These are phyloP conservation scores for Lasaia peninsularis DNA, from an alignment of 1,140 invertebrate species.

Conservation along the genomic window DNA sequence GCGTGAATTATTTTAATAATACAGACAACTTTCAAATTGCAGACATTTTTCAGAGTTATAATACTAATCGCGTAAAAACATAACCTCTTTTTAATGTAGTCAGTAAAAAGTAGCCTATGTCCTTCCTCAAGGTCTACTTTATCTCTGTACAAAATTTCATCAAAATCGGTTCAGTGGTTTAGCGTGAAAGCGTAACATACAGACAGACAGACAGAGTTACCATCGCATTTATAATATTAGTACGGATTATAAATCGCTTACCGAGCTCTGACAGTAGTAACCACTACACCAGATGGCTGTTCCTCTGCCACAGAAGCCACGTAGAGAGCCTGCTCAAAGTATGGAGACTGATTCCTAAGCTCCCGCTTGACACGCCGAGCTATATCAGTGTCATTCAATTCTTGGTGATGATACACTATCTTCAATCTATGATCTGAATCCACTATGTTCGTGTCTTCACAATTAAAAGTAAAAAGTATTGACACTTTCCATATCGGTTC, in stretches of 20 bases:
- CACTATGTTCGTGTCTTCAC: constrained; percentile 81
- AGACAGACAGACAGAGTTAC: too few relatives aligned
- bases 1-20: too few relatives aligned
- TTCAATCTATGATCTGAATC: constrained; percentile 87
- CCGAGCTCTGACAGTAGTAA: constrained; percentile 89
- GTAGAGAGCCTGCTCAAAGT: constrained; percentile 92
- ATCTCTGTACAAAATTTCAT: too few relatives aligned
- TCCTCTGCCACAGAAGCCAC: constrained; percentile 93
- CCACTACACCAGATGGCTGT: constrained; percentile 87
- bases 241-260: constrained; percentile 41
- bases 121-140: too few relatives aligned
- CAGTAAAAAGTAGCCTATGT: too few relatives aligned
- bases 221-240: too few relatives aligned
- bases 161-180: too few relatives aligned
- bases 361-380: constrained; percentile 86
- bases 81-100: too few relatives aligned
- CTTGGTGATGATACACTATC: constrained; percentile 89
- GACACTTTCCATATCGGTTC: constrained; percentile 90
- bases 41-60: too few relatives aligned
- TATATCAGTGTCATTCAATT: constrained; percentile 88
- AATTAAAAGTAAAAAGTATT: constrained; percentile 83
- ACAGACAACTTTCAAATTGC: too few relatives aligned
- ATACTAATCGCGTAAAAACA: too few relatives aligned
- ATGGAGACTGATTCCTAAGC: constrained; percentile 87
- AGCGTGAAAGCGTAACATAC: too few relatives aligned